Base-by-base conservation (phyloP, 2,888 invertebrate species). In the Agrilus biguttatus region DNA sequence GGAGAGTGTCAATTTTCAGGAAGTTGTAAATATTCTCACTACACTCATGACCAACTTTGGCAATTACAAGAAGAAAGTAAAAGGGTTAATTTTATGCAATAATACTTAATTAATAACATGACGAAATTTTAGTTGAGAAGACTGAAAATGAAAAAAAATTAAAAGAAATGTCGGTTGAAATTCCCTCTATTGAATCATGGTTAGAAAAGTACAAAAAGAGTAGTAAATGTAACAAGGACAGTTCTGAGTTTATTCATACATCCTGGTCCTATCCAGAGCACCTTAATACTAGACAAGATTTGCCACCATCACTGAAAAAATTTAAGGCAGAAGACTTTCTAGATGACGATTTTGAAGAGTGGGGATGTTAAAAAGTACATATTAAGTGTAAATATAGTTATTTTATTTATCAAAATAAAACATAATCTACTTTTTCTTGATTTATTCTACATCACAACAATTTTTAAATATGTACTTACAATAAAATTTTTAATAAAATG, bases 21-120 rank as follows among this genome's bases (percentile, higher is more conserved):
- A 3, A 70, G 72, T 41, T 84, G 84, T 55, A 74, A 74, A 54
- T 81, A 72, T 56, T 78, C 80, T 1, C 84, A 84, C 60, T 80
- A 79, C 43, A 71, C 72, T 1, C 67, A 63, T n/a, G 71, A 73
- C 38, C 70, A 80, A 59, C 58, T 83, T 13, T 67, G 73, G 58
- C 66, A 71, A 55, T 60, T 77, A 19, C 65, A 70, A 46, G 59
- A 60, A 46, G 61, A 69, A 53, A 69, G 75, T 75, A 65, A 21
- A 21, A 21, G 49, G 47, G 49, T 32, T 23, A 14, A 17, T 21
- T 10, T 33, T 36, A 33, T n/a, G 39, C 6, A n/a, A 14, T 28
- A 19, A 38, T 10, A 42, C 4, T 4, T 19, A 14, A 33, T 8
- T 39, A 4, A 14, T 23, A 32, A 13, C 12, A 7, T 42, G 28